phyloP scores from a whole-genome alignment of 2,797 vertebrate genomes.

The Tapera naevia region DNA sequence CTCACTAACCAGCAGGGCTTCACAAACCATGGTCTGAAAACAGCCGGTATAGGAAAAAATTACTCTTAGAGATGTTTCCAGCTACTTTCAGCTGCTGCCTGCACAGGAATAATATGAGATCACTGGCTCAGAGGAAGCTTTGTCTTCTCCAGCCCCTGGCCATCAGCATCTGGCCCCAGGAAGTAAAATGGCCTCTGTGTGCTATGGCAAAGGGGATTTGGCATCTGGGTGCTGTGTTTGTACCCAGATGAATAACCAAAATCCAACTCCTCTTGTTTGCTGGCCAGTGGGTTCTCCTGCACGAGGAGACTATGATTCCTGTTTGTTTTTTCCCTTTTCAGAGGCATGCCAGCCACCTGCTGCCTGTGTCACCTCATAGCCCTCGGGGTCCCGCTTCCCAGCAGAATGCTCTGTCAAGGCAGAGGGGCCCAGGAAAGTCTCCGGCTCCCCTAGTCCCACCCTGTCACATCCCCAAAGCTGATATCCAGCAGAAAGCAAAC shows the following conservation, averaged over 20 bases:
- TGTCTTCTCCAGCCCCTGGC: background rate
- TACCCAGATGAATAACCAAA: slow-evolving; percentile 21
- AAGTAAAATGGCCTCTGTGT: background rate
- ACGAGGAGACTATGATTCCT: background rate
- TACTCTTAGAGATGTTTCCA: slow-evolving; percentile 24
- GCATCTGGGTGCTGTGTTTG: background rate
- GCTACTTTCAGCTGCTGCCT: slow-evolving; percentile 42
- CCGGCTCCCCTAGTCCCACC: background rate
- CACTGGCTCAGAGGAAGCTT: slow-evolving; percentile 35
- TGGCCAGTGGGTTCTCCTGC: slow-evolving; percentile 8
- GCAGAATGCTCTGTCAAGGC: background rate
- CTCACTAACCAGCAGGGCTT: slow-evolving; percentile 34
- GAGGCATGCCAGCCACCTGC: slow-evolving; percentile 24
- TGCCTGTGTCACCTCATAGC: accelerated
- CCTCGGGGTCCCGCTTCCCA: background rate
- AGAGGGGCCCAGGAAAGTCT: background rate
- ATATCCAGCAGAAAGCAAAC: background rate
- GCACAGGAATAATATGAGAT: slow-evolving; percentile 23
- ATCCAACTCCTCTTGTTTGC: background rate
- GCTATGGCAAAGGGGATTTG: background rate
- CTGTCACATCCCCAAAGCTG: background rate
- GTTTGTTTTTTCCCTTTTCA: slow-evolving; percentile 45
- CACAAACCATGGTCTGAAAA: background rate
- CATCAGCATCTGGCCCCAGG: slow-evolving; percentile 19
- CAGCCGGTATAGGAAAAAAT: slow-evolving; percentile 3